These are phyloP conservation scores for Artibeus lituratus DNA, from an alignment of 2,797 vertebrate genomes.

Conservation along the genomic window DNA sequence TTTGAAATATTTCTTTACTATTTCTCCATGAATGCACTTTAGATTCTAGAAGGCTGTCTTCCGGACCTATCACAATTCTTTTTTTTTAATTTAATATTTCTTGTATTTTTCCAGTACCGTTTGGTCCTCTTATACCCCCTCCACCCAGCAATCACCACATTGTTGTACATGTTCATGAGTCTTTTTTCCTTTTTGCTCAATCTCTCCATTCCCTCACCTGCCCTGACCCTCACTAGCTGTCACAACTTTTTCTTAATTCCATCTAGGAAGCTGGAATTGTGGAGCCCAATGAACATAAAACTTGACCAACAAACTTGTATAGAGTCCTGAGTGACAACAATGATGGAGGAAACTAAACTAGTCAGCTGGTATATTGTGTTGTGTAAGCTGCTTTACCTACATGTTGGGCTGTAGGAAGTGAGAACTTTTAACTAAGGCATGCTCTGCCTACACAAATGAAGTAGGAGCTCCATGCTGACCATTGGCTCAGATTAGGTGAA, in stretches of 20 bases:
- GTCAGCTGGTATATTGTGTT: not conserved
- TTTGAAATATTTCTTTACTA: not conserved
- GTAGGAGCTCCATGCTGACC: accelerated
- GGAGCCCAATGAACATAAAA: not conserved
- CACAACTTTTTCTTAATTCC: not conserved
- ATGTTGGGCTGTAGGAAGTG: accelerated
- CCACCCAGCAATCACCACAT: not conserved
- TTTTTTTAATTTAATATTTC: not conserved
- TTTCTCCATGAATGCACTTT: not conserved
- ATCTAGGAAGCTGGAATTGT: not conserved
- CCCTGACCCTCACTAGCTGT: not conserved
- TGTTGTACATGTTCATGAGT: not conserved
- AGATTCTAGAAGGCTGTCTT: not conserved
- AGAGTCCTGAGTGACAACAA: not conserved
- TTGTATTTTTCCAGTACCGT: too few relatives aligned
- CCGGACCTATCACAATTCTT: not conserved
- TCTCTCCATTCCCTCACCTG: not conserved
- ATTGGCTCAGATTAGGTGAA: not conserved
- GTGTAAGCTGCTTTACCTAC: not conserved
- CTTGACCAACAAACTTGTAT: not conserved
- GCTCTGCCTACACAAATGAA: not conserved
- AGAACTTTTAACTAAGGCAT: not conserved
- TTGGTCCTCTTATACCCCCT: too few relatives aligned
- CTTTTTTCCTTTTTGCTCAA: not conserved
- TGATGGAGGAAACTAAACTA: not conserved